These are phyloP conservation scores for Carassius carassius DNA, from an alignment of 2,113 vertebrate genomes.

Conservation along the genomic window DNA sequence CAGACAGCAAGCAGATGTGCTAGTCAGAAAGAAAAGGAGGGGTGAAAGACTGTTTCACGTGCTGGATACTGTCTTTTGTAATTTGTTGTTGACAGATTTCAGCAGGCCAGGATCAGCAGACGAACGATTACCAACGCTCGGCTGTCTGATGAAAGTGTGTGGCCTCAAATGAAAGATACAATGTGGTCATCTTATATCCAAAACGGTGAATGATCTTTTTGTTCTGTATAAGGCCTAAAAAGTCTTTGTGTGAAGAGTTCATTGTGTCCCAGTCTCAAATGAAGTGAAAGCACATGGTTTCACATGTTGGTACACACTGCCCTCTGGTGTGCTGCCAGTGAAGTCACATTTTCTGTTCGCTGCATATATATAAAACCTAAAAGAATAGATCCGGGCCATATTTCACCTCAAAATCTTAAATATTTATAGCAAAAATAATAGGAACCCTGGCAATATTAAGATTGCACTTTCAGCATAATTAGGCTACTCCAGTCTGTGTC, in stretches of 20 bases:
- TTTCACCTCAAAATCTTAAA: not conserved
- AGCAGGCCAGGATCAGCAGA: conserved; percentile 54
- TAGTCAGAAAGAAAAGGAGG: conserved; percentile 62
- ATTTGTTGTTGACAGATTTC: conserved; percentile 65
- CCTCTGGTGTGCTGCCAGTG: conserved; percentile 63
- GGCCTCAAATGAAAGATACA: not conserved
- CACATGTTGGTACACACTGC: conserved; percentile 63
- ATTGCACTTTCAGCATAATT: too few species aligned
- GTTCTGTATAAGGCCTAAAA: not conserved
- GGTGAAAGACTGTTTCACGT: conserved; percentile 66
- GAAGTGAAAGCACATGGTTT: not conserved
- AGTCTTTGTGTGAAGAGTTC: not conserved
- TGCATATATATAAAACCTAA: too few species aligned
- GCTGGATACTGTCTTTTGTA: conserved; percentile 69
- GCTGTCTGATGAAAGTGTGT: not conserved
- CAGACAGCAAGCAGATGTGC: conserved; percentile 82
- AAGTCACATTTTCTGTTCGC: not conserved
- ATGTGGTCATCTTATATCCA: not conserved
- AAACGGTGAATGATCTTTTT: not conserved
- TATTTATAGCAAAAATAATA: not conserved
- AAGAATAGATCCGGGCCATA: not conserved
- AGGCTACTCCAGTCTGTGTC: too few species aligned
- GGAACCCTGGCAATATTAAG: not conserved
- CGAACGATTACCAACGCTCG: not conserved
- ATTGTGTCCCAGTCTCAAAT: not conserved